These are phyloP conservation scores for Sebastes itinus DNA, from an alignment of 2,797 vertebrate species.

Conservation along the genomic window DNA sequence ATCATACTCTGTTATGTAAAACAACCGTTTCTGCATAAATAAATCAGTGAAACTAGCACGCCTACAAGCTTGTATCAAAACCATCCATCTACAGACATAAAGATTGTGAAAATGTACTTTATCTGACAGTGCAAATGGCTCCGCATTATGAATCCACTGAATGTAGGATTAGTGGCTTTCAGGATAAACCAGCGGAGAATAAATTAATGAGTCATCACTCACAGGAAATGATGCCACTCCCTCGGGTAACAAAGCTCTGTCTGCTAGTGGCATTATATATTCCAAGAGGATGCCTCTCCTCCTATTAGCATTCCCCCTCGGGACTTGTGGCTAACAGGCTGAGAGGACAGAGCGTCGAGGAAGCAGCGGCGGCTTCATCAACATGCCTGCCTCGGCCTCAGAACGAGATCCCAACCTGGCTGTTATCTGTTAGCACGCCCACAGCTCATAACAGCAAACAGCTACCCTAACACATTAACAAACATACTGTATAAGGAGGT, in stretches of 20 bases:
- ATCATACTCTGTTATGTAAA: background rate
- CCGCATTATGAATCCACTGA: conserved; percentile 12
- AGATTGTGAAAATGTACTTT: conserved; percentile 6
- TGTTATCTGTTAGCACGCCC: conserved; percentile 9
- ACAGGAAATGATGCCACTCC: conserved; percentile 59
- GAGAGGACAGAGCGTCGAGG: conserved; percentile 33
- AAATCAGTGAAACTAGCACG: conserved; percentile 1
- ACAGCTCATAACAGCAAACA: background rate
- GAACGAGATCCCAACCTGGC: conserved; percentile 17
- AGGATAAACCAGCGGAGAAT: conserved; percentile 40
- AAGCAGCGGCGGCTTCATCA: conserved; percentile 51
- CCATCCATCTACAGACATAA: background rate
- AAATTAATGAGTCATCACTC: conserved; percentile 69
- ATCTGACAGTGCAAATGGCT: conserved; percentile 19
- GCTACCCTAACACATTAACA: conserved; percentile 26
- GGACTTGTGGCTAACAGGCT: conserved; percentile 50
- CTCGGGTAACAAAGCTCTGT: conserved; percentile 43
- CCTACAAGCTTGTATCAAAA: background rate
- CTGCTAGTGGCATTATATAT: conserved; percentile 59
- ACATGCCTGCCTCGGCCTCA: conserved; percentile 32
- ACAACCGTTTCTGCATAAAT: background rate
- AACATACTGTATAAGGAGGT: background rate
- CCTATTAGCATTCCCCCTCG: conserved; percentile 61
- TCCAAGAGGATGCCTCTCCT: conserved; percentile 63
- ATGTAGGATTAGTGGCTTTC: conserved; percentile 42